Evolutionary conservation across 2,888 invertebrate genomes (phyloP).

Genomic region (Apantesis nais): DNA sequence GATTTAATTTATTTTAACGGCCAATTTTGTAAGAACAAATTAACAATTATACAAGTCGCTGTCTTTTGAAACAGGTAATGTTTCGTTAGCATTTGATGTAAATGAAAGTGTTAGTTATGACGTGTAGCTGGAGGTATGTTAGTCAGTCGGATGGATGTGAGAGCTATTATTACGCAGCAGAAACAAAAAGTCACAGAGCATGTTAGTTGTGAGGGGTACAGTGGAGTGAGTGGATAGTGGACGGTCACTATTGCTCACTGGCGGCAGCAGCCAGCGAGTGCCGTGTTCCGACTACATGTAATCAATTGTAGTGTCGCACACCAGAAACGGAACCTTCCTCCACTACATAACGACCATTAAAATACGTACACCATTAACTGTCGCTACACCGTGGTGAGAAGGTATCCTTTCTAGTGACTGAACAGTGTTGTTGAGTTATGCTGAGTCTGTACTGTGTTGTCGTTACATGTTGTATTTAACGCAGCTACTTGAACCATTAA

Average conservation of each 20-base stretch:
- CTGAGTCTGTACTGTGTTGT: constrained; percentile 68
- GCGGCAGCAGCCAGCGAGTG: constrained; percentile 20
- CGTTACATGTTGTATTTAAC: constrained; percentile 58
- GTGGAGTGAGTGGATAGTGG: constrained; percentile 74
- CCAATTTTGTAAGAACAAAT: neutral
- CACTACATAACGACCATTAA: constrained; percentile 4
- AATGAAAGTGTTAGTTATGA: constrained; percentile 73
- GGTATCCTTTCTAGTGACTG: constrained; percentile 62
- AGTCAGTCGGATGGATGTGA: constrained; percentile 63
- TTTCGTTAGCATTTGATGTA: constrained; percentile 64
- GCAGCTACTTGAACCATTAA: constrained; percentile 46
- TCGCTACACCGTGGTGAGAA: constrained; percentile 22
- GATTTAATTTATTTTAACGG: neutral
- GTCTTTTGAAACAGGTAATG: constrained; percentile 57
- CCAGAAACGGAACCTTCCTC: constrained; percentile 25
- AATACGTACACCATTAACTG: neutral
- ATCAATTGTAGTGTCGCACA: constrained; percentile 46
- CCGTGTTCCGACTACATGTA: constrained; percentile 25
- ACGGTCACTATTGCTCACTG: constrained; percentile 29
- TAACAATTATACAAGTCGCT: constrained; percentile 55
- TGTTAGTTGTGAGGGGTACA: constrained; percentile 85
- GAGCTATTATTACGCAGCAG: constrained; percentile 86
- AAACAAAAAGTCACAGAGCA: constrained; percentile 86
- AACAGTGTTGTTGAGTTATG: constrained; percentile 74
- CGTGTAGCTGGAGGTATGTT: constrained; percentile 64